Conservation (phyloP, 2,797 vertebrate species). For the Anisognathus igniventris region DNA sequence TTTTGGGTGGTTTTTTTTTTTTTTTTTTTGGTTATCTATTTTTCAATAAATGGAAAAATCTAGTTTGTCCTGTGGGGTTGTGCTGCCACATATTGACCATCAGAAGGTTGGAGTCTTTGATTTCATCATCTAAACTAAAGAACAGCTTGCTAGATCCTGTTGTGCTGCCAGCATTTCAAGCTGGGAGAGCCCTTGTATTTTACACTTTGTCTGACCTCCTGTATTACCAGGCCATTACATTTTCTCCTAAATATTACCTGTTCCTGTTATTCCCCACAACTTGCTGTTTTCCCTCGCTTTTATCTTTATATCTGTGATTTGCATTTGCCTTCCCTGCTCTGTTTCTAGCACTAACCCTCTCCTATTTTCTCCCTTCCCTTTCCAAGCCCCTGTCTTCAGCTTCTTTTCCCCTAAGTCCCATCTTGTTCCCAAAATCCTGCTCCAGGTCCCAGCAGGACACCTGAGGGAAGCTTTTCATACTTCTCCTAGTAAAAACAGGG, state of each 20-base stretch:
- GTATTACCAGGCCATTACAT: background rate
- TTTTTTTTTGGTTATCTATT: background rate
- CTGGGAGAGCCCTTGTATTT: background rate
- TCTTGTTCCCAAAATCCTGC: background rate
- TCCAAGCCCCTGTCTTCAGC: background rate
- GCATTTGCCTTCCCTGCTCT: background rate
- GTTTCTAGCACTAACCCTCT: background rate
- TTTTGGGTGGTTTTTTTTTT: background rate
- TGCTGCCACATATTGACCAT: background rate
- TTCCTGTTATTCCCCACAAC: background rate
- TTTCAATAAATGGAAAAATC: background rate
- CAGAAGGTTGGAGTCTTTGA: background rate
- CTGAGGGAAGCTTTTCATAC: background rate
- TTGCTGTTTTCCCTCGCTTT: background rate
- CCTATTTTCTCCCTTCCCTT: background rate
- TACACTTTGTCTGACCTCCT: background rate
- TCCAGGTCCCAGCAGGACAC: background rate
- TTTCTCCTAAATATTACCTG: background rate
- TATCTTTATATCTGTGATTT: background rate
- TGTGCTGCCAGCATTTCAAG: background rate
- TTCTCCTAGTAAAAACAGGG: background rate
- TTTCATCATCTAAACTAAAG: background rate
- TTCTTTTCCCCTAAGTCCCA: background rate
- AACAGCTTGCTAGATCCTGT: background rate
- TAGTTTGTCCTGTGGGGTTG: background rate